Percentiles rank a stretch among this genome's conserved stretches.
Evolutionary conservation across 2,888 invertebrate genomes (phyloP).

Genomic region (Euzophera pinguis): DNA sequence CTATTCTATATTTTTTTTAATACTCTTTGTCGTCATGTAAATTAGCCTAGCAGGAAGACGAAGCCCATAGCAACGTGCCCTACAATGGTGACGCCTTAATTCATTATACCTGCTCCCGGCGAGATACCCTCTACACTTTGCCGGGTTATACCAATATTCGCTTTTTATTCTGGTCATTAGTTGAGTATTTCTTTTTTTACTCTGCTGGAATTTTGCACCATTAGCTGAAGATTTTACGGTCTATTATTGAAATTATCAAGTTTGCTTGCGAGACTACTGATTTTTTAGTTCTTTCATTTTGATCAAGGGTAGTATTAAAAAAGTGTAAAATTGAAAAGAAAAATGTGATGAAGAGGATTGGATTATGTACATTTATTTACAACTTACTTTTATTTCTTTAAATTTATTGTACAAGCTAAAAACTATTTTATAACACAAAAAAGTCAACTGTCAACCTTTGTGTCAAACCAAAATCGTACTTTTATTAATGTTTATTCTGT

Average conservation of each 20-base stretch:
- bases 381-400: no score
- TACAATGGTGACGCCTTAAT: slow-evolving; percentile 23
- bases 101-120: slow-evolving; percentile 22
- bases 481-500: no score
- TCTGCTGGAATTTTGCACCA: neutral
- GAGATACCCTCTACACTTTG: slow-evolving; percentile 18
- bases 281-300: neutral
- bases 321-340: no score
- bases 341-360: no score
- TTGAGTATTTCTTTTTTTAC: neutral
- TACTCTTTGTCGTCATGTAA: slow-evolving; percentile 40
- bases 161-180: slow-evolving; percentile 16
- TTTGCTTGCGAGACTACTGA: neutral
- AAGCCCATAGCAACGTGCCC: slow-evolving; percentile 21
- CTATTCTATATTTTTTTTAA: neutral
- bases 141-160: slow-evolving; percentile 16
- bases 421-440: no score
- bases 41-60: slow-evolving; percentile 33
- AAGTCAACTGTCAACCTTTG: no score
- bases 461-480: no score
- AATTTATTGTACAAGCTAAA: no score
- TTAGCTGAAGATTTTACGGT: neutral
- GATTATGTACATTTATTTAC: no score
- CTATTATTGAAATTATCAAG: neutral
- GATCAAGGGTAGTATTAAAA: neutral